These are phyloP conservation scores for Gasterosteus aculeatus DNA, from an alignment of 2,113 vertebrate genomes.

Conservation along the genomic window DNA sequence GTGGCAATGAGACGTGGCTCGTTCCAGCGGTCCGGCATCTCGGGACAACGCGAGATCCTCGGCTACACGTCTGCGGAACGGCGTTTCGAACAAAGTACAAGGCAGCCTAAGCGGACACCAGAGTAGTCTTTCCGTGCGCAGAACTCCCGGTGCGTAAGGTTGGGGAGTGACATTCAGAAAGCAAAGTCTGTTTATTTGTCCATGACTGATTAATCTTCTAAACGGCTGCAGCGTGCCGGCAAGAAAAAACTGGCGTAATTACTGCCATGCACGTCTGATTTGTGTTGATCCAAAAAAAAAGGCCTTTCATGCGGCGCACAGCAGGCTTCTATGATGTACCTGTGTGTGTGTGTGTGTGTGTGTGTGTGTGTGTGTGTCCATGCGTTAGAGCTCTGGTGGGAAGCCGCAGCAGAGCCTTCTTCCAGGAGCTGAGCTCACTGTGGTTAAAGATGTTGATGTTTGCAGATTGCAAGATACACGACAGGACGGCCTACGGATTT, in stretches of 20 bases:
- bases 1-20: background rate
- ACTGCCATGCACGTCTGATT: constrained; percentile 68
- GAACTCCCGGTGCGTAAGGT: background rate
- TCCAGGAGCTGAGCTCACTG: constrained; percentile 15
- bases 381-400: background rate
- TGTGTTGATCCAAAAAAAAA: constrained; percentile 42
- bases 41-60: background rate
- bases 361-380: constrained; percentile 43
- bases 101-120: background rate
- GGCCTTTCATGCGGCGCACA: constrained; percentile 54
- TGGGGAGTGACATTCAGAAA: constrained; percentile 37
- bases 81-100: constrained; percentile 2
- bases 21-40: background rate
- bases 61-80: background rate
- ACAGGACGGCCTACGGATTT: background rate
- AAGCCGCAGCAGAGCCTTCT: constrained; percentile 21
- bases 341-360: constrained; percentile 37
- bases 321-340: constrained; percentile 49
- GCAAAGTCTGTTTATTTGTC: constrained; percentile 64
- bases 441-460: constrained; percentile 10
- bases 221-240: constrained; percentile 60
- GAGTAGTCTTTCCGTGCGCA: constrained; percentile 14
- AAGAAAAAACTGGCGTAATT: constrained; percentile 58
- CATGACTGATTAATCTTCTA: constrained; percentile 66
- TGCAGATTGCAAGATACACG: constrained; percentile 15